Conservation (phyloP, 2,888 invertebrate species). For the Mesoligia furuncula region DNA sequence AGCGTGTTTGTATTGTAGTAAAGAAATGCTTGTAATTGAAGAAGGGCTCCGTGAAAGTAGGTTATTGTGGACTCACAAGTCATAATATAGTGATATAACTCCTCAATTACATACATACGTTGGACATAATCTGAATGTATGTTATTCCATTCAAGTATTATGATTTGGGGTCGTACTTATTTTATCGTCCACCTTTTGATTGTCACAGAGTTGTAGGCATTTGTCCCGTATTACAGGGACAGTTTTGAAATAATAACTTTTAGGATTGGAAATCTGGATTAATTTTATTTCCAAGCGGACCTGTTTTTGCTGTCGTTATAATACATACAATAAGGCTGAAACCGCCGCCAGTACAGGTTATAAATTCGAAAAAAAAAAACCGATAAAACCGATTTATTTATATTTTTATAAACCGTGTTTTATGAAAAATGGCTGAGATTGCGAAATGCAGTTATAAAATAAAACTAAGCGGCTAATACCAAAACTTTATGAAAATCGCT, state of each 20-base stretch:
- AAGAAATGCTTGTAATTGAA: background rate
- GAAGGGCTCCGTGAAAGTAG: slow-evolving; percentile 34
- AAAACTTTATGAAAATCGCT: slow-evolving; percentile 41
- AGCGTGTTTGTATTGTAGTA: background rate
- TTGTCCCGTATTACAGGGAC: background rate
- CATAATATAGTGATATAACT: slow-evolving; percentile 10
- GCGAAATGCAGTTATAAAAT: slow-evolving; percentile 33
- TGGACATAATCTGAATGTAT: background rate
- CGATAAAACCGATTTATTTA: too few relatives aligned
- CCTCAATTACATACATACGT: background rate
- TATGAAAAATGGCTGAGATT: slow-evolving; percentile 22
- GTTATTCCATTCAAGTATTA: background rate
- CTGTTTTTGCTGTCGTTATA: background rate
- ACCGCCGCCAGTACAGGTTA: background rate
- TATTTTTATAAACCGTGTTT: slow-evolving; percentile 8
- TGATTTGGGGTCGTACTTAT: background rate
- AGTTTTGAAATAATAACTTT: background rate
- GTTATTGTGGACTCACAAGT: slow-evolving; percentile 2
- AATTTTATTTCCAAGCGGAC: background rate
- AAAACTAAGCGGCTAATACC: slow-evolving; percentile 40
- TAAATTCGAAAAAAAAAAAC: background rate
- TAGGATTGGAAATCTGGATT: background rate
- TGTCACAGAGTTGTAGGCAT: too few relatives aligned
- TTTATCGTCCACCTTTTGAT: background rate
- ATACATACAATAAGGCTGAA: background rate